Evolutionary conservation across 2,888 invertebrate species (phyloP).

Genomic region (Lithophane ornitopus): DNA sequence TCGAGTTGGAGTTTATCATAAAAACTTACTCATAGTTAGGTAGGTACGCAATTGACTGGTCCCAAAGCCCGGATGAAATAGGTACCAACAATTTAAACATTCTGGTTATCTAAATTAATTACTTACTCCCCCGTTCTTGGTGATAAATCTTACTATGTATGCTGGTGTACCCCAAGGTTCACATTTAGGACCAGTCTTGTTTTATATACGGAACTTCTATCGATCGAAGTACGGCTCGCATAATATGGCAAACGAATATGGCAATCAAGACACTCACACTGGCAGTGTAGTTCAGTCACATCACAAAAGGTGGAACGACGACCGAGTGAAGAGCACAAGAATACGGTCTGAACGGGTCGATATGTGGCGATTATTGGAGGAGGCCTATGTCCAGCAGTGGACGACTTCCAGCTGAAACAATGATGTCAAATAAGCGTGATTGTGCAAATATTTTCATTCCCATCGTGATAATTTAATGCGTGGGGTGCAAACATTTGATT

Average conservation of each 20-base stretch:
- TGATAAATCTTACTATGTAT: neutral
- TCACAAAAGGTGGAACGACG: neutral
- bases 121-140: neutral
- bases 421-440: neutral
- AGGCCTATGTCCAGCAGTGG: neutral
- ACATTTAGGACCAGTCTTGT: neutral
- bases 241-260: neutral
- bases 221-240: neutral
- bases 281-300: neutral
- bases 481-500: constrained; percentile 9
- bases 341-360: neutral
- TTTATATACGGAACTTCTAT: neutral
- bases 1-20: no score
- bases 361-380: neutral
- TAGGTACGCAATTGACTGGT: no score
- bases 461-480: neutral
- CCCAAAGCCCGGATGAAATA: no score
- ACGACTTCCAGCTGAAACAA: neutral
- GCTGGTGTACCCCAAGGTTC: neutral
- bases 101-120: neutral
- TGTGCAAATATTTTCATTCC: neutral
- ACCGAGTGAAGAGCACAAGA: neutral
- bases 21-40: no score
- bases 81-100: neutral
- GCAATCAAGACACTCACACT: neutral